Base-by-base conservation (phyloP, 2,113 vertebrate species). In the Leptosomus discolor region DNA sequence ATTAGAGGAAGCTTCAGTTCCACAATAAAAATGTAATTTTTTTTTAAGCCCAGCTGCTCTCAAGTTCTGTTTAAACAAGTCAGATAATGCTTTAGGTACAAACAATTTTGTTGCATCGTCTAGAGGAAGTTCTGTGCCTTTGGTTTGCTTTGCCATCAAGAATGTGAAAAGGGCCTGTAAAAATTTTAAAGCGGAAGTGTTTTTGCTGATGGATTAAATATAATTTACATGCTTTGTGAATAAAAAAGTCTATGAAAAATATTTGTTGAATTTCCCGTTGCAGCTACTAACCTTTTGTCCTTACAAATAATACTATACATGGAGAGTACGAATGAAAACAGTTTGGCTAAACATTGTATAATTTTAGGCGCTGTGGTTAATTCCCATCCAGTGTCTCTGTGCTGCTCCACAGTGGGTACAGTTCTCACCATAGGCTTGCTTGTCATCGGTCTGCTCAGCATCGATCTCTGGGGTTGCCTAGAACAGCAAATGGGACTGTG, bases 391-490 rank as follows among this genome's bases (percentile, higher is more conserved):
- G 4, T 18, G 29, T 90, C 50, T 50, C 45, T 76, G 20, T 76
- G 56, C 48, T 79, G 46, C 48, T 68, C 34, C 20, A 9, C 39
- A 39, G 63, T 1, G 3, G 16, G 27, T 57, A 30, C 50, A 39
- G 1, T 53, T 74, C 19, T 51, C 13, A 24, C 16, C 12, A 2
- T 0, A 12, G 39, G 2, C 16, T 46, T 32, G 60, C 12, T 80
- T 75, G 8, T 71, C 37, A 36, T 11, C 51, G 85, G 16, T 22
- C 26, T 41, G 7, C 65, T 68, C 53, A 27, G 24, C 4, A 1
- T 46, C 0, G 0, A 1, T 53, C 82, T 70, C 19, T 22, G 50
- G 64, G 32, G 9, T 48, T 81, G 39, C 50, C 45, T 65, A 32
- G 51, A 20, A 6, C 21, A 77, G 50, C 21, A 64, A 14, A 29